Evolutionary conservation across 2,113 vertebrate species (phyloP), one percentile per base, ranked within the genome.

Genomic region (Equus przewalskii): DNA sequence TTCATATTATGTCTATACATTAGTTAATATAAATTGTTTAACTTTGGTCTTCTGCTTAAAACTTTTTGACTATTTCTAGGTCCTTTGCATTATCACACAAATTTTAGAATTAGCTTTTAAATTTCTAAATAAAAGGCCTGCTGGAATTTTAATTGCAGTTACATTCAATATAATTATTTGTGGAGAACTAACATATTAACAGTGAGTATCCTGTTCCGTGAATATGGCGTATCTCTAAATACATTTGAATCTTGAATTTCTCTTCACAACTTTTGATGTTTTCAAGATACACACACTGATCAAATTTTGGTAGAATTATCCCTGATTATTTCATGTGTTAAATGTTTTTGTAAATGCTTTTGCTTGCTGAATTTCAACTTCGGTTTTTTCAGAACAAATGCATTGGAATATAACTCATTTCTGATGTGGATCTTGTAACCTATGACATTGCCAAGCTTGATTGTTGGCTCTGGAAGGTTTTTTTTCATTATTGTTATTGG

Each of bases 351-450:
- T 64, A 84, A 78, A 84, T 62, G 11, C 0, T 69, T 69, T 69
- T 78, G 33, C 26, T 41, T 62, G 36, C 5, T 76, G 54, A 88
- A 83, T 84, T 94, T 94, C 41, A 88, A 49, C 83, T 89, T 92
- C 33, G 0, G 26, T 41, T 78, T 62, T 78, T 91, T 84, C 72
- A 89, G 19, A 58, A 15, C n/a, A 85, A 89, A 33, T 54, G 19
- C n/a, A 44, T 64, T 54, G 73, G 85, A 84, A 79, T 62, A 44
- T 6, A 72, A 16, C 11, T 65, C 3, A 92, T 67, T 30, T 89
- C 5, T 69, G 30, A 79, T 64, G 69, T 36, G 64, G n/a, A 82
- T 21, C 18, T 76, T 51, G 41, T 33, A 58, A 58, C 49, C 33
- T 64, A 10, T 21, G 16, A 78, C 16, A 69, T 49, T 79, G 51